A percentile compares a stretch with the other conserved stretches of the same genome.
Conservation (phyloP, 2,888 invertebrate species). For the Cylindroiulus punctatus region DNA sequence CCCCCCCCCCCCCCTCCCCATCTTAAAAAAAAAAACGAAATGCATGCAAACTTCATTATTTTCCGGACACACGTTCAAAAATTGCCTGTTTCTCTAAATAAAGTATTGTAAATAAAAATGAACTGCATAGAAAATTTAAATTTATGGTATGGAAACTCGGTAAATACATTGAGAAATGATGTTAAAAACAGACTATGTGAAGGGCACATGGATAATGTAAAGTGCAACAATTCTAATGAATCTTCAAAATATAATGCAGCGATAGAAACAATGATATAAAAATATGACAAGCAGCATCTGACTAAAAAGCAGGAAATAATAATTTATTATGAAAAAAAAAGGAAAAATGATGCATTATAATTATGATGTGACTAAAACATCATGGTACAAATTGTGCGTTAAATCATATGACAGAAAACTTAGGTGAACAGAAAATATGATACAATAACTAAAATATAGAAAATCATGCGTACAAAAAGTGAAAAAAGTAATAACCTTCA, state of each 20-base stretch:
- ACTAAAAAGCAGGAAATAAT: constrained; percentile 13
- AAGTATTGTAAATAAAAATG: not conserved
- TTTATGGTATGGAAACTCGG: not conserved
- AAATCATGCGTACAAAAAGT: constrained; percentile 34
- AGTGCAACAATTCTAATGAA: not conserved
- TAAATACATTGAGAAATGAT: not conserved
- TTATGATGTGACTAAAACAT: constrained; percentile 35
- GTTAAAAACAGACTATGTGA: not conserved
- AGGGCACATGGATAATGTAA: not conserved
- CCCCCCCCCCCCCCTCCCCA: too few species aligned
- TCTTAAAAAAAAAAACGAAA: not conserved
- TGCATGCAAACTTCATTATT: not conserved
- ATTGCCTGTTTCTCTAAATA: not conserved
- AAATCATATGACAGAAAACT: not conserved
- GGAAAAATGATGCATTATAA: constrained; percentile 21
- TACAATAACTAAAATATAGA: constrained; percentile 43
- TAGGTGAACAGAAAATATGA: not conserved
- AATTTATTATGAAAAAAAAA: constrained; percentile 32
- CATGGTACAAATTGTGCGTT: constrained; percentile 28
- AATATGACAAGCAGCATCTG: constrained; percentile 35
- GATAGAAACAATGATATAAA: constrained; percentile 13
- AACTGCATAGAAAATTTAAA: constrained; percentile 15
- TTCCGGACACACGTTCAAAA: not conserved
- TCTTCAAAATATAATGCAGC: not conserved
- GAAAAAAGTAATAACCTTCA: not conserved